Evolutionary conservation across 1,140 invertebrate species (phyloP).

Genomic region (Euura saliciscinereae): DNA sequence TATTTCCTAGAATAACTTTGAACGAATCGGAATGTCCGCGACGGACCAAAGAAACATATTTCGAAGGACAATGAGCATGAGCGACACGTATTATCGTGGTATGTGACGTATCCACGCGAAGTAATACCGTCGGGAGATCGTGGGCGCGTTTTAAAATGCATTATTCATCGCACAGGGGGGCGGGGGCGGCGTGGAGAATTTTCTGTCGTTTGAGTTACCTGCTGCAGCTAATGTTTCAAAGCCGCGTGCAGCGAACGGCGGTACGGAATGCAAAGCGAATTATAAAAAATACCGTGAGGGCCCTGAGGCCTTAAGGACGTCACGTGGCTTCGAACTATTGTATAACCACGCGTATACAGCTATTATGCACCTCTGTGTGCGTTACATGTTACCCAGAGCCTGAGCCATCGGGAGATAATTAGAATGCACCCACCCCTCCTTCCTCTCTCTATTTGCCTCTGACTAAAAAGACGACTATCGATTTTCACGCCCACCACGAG

Average conservation of each 20-base stretch:
- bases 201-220: not conserved
- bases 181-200: not conserved
- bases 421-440: no score
- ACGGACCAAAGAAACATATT: no score
- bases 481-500: no score
- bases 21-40: no score
- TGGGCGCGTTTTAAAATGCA: constrained; percentile 1
- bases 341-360: not conserved
- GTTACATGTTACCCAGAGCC: not conserved
- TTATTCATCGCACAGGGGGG: not conserved
- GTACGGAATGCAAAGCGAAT: not conserved
- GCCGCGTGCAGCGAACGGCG: not conserved
- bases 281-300: not conserved
- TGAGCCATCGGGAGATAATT: no score
- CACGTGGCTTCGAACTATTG: no score
- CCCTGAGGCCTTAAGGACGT: no score
- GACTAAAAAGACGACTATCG: no score
- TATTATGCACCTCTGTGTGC: not conserved
- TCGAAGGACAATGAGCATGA: no score
- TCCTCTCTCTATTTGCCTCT: no score
- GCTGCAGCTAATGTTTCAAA: constrained; percentile 4
- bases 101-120: not conserved
- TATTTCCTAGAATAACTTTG: no score
- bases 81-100: not conserved
- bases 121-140: not conserved